These are phyloP conservation scores for Idaea aversata DNA, from an alignment of 2,888 invertebrate genomes.

Conservation along the genomic window DNA sequence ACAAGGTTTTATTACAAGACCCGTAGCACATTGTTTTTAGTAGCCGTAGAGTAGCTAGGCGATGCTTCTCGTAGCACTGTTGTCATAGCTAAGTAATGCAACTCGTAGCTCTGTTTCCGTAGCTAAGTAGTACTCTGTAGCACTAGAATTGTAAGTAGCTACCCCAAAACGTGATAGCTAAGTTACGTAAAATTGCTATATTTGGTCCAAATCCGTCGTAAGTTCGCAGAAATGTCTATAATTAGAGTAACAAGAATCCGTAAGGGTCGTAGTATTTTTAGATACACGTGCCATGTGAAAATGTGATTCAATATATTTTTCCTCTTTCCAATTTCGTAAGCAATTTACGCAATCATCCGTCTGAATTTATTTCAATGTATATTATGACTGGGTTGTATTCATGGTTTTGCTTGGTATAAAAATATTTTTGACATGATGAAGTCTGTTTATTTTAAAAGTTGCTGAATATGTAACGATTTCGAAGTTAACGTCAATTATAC, in stretches of 20 bases:
- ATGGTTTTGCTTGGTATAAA: not conserved
- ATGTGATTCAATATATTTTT: not conserved
- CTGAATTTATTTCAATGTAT: not conserved
- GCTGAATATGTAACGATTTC: no score
- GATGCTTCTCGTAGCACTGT: not conserved
- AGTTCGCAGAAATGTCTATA: not conserved
- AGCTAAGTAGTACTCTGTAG: not conserved
- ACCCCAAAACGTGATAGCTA: not conserved
- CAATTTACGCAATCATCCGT: not conserved
- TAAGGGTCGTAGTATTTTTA: not conserved
- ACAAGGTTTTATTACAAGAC: no score
- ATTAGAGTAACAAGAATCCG: not conserved
- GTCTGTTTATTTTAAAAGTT: no score
- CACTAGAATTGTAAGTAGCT: not conserved
- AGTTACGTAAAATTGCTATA: not conserved
- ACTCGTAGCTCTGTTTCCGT: not conserved
- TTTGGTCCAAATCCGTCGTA: not conserved
- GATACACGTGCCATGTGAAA: not conserved
- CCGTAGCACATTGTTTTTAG: no score
- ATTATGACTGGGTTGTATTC: not conserved
- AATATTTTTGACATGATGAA: no score
- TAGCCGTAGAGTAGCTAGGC: not conserved
- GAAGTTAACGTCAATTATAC: no score
- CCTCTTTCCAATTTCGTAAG: not conserved
- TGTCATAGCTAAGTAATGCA: no score